These are phyloP conservation scores for Athripsodes cinereus DNA, from an alignment of 2,888 invertebrate species.

Conservation along the genomic window DNA sequence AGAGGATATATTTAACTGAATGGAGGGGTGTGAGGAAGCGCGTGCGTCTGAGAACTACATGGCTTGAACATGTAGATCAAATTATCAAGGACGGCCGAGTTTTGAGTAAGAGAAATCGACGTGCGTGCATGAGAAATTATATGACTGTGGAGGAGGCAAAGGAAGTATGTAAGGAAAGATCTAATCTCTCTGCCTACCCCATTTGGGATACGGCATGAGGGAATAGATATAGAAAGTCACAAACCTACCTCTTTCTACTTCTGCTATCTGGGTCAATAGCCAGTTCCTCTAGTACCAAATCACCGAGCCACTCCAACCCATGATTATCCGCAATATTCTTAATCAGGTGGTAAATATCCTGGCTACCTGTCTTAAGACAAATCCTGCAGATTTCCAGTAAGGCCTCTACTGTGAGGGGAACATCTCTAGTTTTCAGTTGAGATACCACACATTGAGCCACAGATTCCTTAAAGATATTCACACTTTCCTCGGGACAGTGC, in stretches of 20 bases:
- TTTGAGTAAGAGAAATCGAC: too few relatives aligned
- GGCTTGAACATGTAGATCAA: too few relatives aligned
- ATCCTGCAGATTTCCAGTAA: constrained; percentile 18
- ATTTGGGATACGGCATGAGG: too few relatives aligned
- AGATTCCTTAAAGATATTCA: constrained; percentile 1
- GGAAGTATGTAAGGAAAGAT: too few relatives aligned
- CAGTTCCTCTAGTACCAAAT: constrained; percentile 20
- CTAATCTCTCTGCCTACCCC: too few relatives aligned
- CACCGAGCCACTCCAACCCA: constrained; percentile 22
- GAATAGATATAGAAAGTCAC: too few relatives aligned
- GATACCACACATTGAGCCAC: not conserved
- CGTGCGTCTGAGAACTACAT: too few relatives aligned
- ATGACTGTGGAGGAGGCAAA: too few relatives aligned
- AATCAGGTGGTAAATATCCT: not conserved
- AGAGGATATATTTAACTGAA: too few relatives aligned
- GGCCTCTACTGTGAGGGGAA: not conserved
- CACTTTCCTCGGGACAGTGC: not conserved
- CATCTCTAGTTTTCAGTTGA: not conserved
- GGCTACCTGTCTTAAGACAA: constrained; percentile 1
- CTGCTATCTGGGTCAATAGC: not conserved
- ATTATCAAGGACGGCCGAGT: too few relatives aligned
- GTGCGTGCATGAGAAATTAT: too few relatives aligned
- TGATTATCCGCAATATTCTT: constrained; percentile 6
- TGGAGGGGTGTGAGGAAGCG: too few relatives aligned
- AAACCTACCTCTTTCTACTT: constrained; percentile 10